A percentile compares a stretch with the other conserved stretches of the same genome.
These are phyloP conservation scores for Gorsachius magnificus DNA, from an alignment of 2,797 vertebrate species.

Conservation along the genomic window DNA sequence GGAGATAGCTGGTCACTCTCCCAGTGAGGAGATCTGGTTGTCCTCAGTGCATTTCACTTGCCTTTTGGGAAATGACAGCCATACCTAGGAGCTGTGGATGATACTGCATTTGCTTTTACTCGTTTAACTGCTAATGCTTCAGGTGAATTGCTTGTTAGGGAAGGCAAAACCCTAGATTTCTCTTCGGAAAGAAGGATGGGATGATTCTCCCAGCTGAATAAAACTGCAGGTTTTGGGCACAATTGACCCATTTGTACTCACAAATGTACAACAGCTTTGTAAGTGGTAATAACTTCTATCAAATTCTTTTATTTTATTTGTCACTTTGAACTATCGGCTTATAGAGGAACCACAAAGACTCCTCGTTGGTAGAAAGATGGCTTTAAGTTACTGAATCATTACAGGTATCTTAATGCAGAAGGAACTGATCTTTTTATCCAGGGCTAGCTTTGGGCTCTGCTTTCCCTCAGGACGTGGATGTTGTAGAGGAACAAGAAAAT, in stretches of 20 bases:
- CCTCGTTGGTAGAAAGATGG: constrained; percentile 13
- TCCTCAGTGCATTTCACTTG: neutral
- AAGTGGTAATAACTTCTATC: constrained; percentile 46
- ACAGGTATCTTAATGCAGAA: constrained; percentile 42
- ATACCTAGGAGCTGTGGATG: neutral
- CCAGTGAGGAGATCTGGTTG: neutral
- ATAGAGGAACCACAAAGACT: neutral
- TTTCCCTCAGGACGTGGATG: constrained; percentile 36
- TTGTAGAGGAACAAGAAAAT: constrained; percentile 42
- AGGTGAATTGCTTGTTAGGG: neutral
- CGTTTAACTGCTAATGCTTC: neutral
- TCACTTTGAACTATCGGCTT: constrained; percentile 28
- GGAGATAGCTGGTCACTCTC: neutral
- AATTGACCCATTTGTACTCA: constrained; percentile 18
- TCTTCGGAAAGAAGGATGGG: neutral
- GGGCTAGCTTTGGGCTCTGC: constrained; percentile 24
- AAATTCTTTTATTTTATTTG: constrained; percentile 44
- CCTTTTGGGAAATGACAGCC: neutral
- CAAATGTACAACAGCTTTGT: constrained; percentile 27
- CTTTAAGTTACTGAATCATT: constrained; percentile 60
- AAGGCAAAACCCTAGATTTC: neutral
- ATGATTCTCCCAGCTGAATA: constrained; percentile 17
- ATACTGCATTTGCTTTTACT: neutral
- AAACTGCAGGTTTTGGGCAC: constrained; percentile 13
- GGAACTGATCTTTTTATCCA: constrained; percentile 55